Evolutionary conservation across 2,888 invertebrate species (phyloP).

Genomic region (Agrochola lychnidis): DNA sequence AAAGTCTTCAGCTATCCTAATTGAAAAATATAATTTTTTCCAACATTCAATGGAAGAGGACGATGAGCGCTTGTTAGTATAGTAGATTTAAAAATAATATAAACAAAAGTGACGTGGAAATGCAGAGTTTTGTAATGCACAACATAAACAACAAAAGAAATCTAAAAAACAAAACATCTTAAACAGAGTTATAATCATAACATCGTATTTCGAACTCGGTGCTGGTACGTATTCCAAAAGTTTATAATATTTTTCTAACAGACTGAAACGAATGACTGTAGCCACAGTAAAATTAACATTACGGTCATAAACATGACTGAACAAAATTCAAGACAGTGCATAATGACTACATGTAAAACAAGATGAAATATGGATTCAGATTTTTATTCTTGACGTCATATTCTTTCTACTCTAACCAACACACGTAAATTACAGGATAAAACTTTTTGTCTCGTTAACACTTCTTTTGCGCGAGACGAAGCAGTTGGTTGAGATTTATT

Average conservation of each 20-base stretch:
- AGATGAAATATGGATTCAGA: constrained; percentile 2
- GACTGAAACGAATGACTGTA: constrained; percentile 22
- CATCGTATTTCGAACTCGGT: constrained; percentile 27
- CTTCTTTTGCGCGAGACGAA: constrained; percentile 24
- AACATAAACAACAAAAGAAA: constrained; percentile 30
- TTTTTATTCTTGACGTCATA: constrained; percentile 10
- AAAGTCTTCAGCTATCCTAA: not conserved
- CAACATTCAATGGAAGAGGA: not conserved
- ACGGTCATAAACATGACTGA: constrained; percentile 31
- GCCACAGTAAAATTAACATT: constrained; percentile 14
- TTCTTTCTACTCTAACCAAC: not conserved
- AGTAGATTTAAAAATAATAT: not conserved
- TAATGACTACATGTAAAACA: constrained; percentile 9
- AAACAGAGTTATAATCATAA: constrained; percentile 27
- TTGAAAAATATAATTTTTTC: not conserved
- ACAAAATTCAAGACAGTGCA: constrained; percentile 2
- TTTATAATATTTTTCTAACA: constrained; percentile 19
- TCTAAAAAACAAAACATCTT: constrained; percentile 34
- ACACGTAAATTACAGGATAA: constrained; percentile 3
- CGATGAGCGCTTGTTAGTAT: constrained; percentile 1
- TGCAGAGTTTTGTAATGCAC: constrained; percentile 7
- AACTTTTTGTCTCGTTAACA: constrained; percentile 2
- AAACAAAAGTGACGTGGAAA: constrained; percentile 3
- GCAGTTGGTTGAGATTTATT: constrained; percentile 26
- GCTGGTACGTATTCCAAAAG: constrained; percentile 16